Evolutionary conservation across 2,113 vertebrate genomes (phyloP).

Genomic region (Piaya cayana): DNA sequence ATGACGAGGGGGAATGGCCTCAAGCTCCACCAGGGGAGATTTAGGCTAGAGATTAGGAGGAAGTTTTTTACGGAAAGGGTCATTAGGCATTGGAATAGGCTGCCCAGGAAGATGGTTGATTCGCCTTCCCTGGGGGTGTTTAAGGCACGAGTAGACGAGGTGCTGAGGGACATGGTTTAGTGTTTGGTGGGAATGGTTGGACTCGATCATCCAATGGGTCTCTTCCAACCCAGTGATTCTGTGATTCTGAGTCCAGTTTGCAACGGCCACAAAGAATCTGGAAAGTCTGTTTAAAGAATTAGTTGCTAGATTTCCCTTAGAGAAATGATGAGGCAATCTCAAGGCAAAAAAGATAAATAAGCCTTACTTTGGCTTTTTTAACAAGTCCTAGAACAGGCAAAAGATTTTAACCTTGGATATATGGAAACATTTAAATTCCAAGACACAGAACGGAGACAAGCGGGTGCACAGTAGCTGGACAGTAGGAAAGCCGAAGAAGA

Average conservation of each 20-base stretch:
- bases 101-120: too few relatives aligned
- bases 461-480: not conserved
- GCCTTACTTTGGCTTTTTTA: conserved; percentile 4
- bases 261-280: not conserved
- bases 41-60: too few relatives aligned
- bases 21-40: too few relatives aligned
- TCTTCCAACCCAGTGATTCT: too few relatives aligned
- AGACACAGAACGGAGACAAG: conserved; percentile 37
- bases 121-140: too few relatives aligned
- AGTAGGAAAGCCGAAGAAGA: conserved; percentile 34
- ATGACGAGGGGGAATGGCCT: too few relatives aligned
- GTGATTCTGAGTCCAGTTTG: not conserved
- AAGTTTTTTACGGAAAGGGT: too few relatives aligned
- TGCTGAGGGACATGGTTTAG: too few relatives aligned
- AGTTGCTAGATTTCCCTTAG: not conserved
- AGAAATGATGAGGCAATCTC: not conserved
- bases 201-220: too few relatives aligned
- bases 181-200: too few relatives aligned
- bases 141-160: too few relatives aligned
- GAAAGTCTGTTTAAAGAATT: not conserved
- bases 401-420: conserved; percentile 10
- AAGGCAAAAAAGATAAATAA: not conserved
- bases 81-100: too few relatives aligned
- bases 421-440: conserved; percentile 31
- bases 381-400: not conserved